Percentiles rank a stretch among this genome's conserved stretches.
phyloP scores from a whole-genome alignment of 2,888 invertebrate species.

The Erannis defoliaria region DNA sequence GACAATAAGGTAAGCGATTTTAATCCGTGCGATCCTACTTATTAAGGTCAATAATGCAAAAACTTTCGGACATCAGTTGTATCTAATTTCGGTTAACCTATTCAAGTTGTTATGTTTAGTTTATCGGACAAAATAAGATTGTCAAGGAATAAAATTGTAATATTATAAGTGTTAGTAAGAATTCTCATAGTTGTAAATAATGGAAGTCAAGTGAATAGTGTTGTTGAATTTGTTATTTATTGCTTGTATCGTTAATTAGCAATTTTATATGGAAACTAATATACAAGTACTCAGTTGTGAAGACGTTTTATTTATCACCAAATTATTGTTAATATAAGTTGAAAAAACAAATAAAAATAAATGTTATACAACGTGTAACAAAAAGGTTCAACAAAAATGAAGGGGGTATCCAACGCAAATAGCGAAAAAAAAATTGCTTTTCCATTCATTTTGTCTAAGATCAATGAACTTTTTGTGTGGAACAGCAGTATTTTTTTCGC shows the following conservation, averaged over 20 bases:
- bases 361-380: too few species aligned
- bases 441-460: too few species aligned
- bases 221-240: conserved; percentile 82
- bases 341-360: too few species aligned
- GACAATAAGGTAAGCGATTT: not conserved
- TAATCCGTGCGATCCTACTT: not conserved
- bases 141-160: conserved; percentile 11
- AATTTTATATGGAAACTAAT: conserved; percentile 79
- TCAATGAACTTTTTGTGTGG: too few species aligned
- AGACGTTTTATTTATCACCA: conserved; percentile 60
- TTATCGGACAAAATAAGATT: conserved; percentile 9
- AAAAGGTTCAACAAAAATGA: too few species aligned
- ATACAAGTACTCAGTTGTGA: conserved; percentile 71
- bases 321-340: too few species aligned
- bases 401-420: not conserved
- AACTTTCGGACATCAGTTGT: not conserved
- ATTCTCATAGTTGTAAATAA: conserved; percentile 73
- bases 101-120: not conserved
- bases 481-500: too few species aligned
- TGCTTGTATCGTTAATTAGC: conserved; percentile 80
- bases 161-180: conserved; percentile 44
- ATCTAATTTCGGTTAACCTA: too few species aligned
- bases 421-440: too few species aligned
- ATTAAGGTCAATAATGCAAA: not conserved
- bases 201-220: conserved; percentile 72